phyloP scores from a whole-genome alignment of 2,888 invertebrate genomes.

The Idaea dimidiata region DNA sequence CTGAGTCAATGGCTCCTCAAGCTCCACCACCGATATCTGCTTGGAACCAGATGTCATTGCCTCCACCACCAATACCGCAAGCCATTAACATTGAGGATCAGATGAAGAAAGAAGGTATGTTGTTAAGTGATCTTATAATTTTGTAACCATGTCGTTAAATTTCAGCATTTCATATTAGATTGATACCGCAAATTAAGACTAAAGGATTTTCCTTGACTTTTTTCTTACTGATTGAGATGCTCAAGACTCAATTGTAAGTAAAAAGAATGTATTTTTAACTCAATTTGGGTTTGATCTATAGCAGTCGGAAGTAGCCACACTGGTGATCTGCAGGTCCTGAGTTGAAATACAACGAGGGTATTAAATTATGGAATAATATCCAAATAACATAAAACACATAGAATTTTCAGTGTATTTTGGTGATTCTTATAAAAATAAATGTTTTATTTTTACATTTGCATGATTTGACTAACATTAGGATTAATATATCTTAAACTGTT shows the following conservation, averaged over 20 bases:
- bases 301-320: too few species aligned
- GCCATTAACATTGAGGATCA: slow-evolving; percentile 68
- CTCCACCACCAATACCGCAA: slow-evolving; percentile 49
- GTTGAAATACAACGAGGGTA: too few species aligned
- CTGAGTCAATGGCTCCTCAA: slow-evolving; percentile 33
- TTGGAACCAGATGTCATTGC: slow-evolving; percentile 72
- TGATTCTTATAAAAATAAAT: background rate
- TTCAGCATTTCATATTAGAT: background rate
- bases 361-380: too few species aligned
- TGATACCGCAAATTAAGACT: too few species aligned
- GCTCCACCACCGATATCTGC: slow-evolving; percentile 52
- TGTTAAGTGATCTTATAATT: background rate
- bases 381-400: too few species aligned
- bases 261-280: too few species aligned
- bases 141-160: background rate
- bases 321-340: too few species aligned
- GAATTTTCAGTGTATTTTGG: background rate
- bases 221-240: too few species aligned
- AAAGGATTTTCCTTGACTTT: too few species aligned
- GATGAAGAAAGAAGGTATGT: slow-evolving; percentile 76
- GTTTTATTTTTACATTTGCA: background rate
- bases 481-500: too few species aligned
- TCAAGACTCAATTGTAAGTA: too few species aligned
- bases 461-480: background rate
- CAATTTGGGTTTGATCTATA: too few species aligned